Base-by-base conservation (phyloP, 2,113 vertebrate genomes). In the Megaptera novaeangliae region DNA sequence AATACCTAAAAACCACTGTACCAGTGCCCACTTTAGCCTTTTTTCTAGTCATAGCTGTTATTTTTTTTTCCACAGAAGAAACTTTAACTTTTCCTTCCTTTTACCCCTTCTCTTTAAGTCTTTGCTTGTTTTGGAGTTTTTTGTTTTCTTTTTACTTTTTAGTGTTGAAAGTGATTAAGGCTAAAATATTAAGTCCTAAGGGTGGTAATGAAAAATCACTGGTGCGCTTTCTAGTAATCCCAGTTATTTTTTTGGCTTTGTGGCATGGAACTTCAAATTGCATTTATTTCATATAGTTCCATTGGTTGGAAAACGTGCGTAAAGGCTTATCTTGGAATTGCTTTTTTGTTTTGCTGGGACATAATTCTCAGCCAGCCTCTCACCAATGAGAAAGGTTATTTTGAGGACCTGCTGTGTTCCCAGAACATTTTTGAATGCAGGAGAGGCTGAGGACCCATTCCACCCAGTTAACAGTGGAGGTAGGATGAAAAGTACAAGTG, bases 101-200 rank as follows among this genome's bases (percentile, higher is more conserved):
- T 89, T 14, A 52, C 11, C 20, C 20, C 29, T 59, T 69, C 36
- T 57, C 27, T 91, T 89, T 41, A 44, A 64, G 74, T 69, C 72
- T 94, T 84, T 85, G 57, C 78, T 84, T 97, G 8, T 86, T 78
- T 94, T 85, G 52, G 13, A 59, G 31, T 52, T 84, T 75, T 71
- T n/a, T 81, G 27, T 91, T 72, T 18, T 8, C 36, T 71, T 36
- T 44, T 61, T 11, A 31, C 36, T 84, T 97, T 93, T 89, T 59
- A 71, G 63, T 57, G 25, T 84, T 66, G 46, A 78, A 90, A 71
- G 13, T 84, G 41, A 95, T 90, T 81, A 82, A 72, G 59, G 55
- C 63, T 91, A 92, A 95, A 88, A 75, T 95, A 95, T 63, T 95
- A 92, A 94, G 78, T 90, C 49, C 63, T 87, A 90, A 89, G 5